Percentiles rank a stretch among this genome's conserved stretches.
phyloP scores from a whole-genome alignment of 2,113 vertebrate genomes.

The Pteruthius melanotis region DNA sequence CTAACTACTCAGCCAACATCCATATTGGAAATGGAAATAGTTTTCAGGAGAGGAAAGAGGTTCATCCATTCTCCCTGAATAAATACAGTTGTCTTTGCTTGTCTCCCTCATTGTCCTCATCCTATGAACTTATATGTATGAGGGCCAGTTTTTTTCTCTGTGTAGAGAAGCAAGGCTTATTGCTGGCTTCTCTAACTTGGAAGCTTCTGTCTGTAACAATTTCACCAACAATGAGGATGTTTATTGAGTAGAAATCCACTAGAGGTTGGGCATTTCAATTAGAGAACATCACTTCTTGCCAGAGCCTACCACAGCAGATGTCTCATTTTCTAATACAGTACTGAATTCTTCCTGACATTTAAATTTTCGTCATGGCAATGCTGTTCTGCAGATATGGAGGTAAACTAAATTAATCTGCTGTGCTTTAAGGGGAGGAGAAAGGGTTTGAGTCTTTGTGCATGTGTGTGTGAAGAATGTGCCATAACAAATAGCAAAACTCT shows the following conservation, averaged over 20 bases:
- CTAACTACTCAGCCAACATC: not conserved
- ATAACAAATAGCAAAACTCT: not conserved
- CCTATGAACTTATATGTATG: not conserved
- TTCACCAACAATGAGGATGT: not conserved
- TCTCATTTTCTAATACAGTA: conserved; percentile 50
- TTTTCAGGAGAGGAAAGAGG: not conserved
- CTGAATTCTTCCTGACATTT: conserved; percentile 48
- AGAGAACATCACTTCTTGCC: conserved; percentile 39
- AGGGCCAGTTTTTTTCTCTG: not conserved
- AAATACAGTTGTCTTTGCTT: not conserved
- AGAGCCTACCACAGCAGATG: conserved; percentile 38
- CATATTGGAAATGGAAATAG: not conserved
- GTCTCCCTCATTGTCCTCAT: not conserved
- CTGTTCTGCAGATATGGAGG: conserved; percentile 26
- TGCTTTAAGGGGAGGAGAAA: not conserved
- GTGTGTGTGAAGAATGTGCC: not conserved
- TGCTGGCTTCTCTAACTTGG: not conserved
- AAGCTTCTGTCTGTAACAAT: not conserved
- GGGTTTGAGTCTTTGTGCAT: not conserved
- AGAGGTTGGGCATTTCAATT: conserved; percentile 63
- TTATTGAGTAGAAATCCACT: conserved; percentile 7
- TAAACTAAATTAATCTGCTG: conserved; percentile 47
- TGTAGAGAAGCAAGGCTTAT: not conserved
- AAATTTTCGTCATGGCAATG: conserved; percentile 53
- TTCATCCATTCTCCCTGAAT: not conserved